phyloP scores from a whole-genome alignment of 2,888 invertebrate genomes.

The Tetragonisca angustula region DNA sequence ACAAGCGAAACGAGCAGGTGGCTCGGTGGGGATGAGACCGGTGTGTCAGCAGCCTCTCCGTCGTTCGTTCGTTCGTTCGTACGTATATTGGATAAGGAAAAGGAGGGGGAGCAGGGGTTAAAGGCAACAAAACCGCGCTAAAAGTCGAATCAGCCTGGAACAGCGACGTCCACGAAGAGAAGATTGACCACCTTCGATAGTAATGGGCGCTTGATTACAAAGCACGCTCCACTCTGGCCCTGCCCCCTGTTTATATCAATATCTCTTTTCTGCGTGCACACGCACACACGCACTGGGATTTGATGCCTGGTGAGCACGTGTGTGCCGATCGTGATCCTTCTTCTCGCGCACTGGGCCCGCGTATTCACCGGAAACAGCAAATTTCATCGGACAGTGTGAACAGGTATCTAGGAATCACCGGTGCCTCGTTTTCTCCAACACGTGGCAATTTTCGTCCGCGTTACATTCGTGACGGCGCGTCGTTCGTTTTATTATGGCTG shows the following conservation, averaged over 20 bases:
- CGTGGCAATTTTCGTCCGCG: constrained; percentile 34
- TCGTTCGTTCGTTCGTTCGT: not conserved
- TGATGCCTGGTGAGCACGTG: constrained; percentile 34
- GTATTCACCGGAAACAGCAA: constrained; percentile 42
- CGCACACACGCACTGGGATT: not conserved
- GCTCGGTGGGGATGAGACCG: constrained; percentile 12
- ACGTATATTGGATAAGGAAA: not conserved
- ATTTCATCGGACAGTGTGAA: constrained; percentile 39
- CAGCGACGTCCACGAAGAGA: constrained; percentile 67
- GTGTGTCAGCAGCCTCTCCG: constrained; percentile 51
- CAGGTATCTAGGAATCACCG: constrained; percentile 44
- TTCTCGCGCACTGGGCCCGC: not conserved
- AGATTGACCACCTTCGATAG: constrained; percentile 83
- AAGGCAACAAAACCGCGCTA: constrained; percentile 62
- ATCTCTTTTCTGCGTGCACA: constrained; percentile 76
- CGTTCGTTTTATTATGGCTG: not conserved
- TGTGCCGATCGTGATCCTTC: constrained; percentile 38
- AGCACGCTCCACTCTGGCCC: constrained; percentile 79
- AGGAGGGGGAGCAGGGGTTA: not conserved
- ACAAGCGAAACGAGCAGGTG: constrained; percentile 63
- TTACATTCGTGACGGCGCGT: constrained; percentile 6
- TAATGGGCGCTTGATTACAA: constrained; percentile 83
- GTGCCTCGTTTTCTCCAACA: constrained; percentile 14
- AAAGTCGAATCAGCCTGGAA: constrained; percentile 68
- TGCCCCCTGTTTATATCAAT: constrained; percentile 84